Conservation (phyloP, 1,140 invertebrate species). For the Heliothis virescens region DNA sequence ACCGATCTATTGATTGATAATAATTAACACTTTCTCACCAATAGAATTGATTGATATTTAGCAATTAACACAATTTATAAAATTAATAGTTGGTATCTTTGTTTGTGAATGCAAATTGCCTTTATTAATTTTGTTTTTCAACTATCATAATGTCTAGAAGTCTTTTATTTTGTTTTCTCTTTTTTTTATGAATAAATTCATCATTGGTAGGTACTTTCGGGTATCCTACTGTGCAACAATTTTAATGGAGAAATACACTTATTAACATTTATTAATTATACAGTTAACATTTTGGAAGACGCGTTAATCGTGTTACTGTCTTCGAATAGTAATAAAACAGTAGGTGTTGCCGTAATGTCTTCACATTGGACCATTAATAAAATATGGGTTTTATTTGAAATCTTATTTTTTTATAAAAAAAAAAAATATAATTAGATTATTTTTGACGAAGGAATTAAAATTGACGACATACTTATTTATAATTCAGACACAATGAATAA, state of each 20-base stretch:
- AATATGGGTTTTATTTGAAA: neutral
- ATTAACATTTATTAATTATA: constrained; percentile 41
- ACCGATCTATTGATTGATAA: too few relatives aligned
- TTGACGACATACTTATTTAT: neutral
- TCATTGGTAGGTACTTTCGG: neutral
- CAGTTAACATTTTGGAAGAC: constrained; percentile 28
- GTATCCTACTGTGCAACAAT: neutral
- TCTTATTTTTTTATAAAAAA: too few relatives aligned
- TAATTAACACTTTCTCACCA: too few relatives aligned
- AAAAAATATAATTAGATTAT: neutral
- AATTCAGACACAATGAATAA: neutral
- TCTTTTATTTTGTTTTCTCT: too few relatives aligned
- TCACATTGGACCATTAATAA: constrained; percentile 8
- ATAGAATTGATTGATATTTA: too few relatives aligned
- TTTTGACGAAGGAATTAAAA: neutral
- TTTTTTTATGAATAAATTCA: too few relatives aligned
- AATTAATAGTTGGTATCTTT: too few relatives aligned
- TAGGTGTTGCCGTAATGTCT: constrained; percentile 49
- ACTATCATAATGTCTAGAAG: too few relatives aligned
- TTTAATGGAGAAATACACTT: neutral
- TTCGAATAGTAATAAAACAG: constrained; percentile 51
- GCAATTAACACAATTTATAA: neutral
- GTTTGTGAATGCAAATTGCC: too few relatives aligned
- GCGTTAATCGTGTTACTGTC: constrained; percentile 27
- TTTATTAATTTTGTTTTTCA: too few relatives aligned